Percentiles rank a stretch among this genome's conserved stretches.
Conservation (phyloP, 2,113 vertebrate genomes). For the Ammodytes marinus region DNA sequence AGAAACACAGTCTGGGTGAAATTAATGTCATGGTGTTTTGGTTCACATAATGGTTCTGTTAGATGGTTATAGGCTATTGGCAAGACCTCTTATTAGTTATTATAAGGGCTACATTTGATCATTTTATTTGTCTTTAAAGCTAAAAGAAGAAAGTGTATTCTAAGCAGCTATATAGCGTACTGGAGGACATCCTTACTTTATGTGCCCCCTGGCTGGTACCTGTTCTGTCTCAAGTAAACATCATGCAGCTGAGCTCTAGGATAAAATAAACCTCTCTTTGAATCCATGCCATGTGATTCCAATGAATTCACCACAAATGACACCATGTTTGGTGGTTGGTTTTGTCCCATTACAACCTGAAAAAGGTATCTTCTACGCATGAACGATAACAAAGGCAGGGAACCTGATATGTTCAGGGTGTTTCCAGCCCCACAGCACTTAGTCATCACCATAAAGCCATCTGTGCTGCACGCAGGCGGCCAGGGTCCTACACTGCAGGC, state of each 20-base stretch:
- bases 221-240: not conserved
- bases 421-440: slow-evolving; percentile 40
- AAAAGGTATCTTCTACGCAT: slow-evolving; percentile 11
- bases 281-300: not conserved
- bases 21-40: not conserved
- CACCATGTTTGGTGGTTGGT: not conserved
- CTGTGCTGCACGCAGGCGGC: slow-evolving; percentile 50
- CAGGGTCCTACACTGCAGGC: slow-evolving; percentile 25
- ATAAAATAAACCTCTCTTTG: not conserved
- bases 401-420: slow-evolving; percentile 62
- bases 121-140: not conserved
- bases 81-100: not conserved
- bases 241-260: not conserved
- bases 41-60: not conserved
- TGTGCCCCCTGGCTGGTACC: not conserved
- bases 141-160: not conserved
- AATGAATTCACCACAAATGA: not conserved
- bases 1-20: not conserved
- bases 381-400: slow-evolving; percentile 42
- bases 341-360: not conserved
- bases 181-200: not conserved
- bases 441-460: slow-evolving; percentile 61
- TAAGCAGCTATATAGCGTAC: not conserved
- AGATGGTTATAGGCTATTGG: no score
- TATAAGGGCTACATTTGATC: not conserved